phyloP scores from a whole-genome alignment of 1,140 invertebrate species.

The Sinonovacula constricta region DNA sequence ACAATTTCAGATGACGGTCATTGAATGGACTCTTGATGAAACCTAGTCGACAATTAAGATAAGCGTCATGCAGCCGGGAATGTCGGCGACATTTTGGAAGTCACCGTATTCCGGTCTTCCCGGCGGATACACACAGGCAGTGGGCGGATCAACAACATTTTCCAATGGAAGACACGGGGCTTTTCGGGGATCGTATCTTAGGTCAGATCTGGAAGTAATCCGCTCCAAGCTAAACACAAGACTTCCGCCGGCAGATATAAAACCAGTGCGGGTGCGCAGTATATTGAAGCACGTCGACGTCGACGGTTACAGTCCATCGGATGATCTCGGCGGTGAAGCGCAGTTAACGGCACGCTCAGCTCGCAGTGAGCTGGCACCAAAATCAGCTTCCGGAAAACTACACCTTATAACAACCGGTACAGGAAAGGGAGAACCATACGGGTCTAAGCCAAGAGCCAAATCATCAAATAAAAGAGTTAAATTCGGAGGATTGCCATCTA shows the following conservation, averaged over 20 bases:
- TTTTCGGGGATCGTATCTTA: neutral
- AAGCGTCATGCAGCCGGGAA: too few relatives aligned
- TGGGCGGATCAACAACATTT: too few relatives aligned
- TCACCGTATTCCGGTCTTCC: slow-evolving; percentile 34
- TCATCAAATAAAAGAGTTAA: slow-evolving; percentile 34
- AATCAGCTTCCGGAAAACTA: slow-evolving; percentile 2
- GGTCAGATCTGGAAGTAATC: neutral
- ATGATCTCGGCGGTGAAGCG: neutral
- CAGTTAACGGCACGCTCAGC: neutral
- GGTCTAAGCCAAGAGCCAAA: slow-evolving; percentile 18
- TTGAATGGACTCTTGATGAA: too few relatives aligned
- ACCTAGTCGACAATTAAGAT: too few relatives aligned
- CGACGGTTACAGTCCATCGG: neutral
- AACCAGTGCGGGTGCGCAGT: slow-evolving; percentile 25
- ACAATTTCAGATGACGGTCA: too few relatives aligned
- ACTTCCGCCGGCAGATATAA: slow-evolving; percentile 2
- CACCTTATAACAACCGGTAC: slow-evolving; percentile 37
- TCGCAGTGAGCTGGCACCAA: neutral
- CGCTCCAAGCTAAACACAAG: neutral
- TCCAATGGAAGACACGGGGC: neutral
- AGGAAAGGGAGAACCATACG: slow-evolving; percentile 26
- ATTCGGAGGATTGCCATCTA: too few relatives aligned
- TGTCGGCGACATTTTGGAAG: slow-evolving; percentile 28
- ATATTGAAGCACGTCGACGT: slow-evolving; percentile 27
- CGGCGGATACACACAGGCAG: too few relatives aligned